Percentiles rank a stretch among this genome's conserved stretches.
Conservation (phyloP, 92 coral and sea anemone species). For the Palythoa grandiflora region DNA sequence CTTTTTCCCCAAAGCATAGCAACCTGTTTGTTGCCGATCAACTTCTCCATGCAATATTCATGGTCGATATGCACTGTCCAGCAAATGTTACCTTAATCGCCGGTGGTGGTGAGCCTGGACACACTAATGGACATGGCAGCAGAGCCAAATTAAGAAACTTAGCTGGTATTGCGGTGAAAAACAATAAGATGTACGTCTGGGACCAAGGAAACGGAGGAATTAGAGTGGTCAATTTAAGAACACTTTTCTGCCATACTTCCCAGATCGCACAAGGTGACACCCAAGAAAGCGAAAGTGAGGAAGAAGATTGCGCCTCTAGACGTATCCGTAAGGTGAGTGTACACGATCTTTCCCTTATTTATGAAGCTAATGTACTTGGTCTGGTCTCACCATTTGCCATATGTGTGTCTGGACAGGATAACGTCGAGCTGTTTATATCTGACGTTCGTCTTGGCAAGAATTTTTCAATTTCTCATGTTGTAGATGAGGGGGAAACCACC, state of each 20-base stretch:
- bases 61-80: conserved; percentile 71
- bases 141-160: conserved; percentile 35
- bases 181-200: neutral
- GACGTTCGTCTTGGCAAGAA: neutral
- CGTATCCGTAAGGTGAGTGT: conserved; percentile 51
- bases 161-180: neutral
- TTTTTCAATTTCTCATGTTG: neutral
- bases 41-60: conserved; percentile 52
- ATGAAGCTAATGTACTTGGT: conserved; percentile 41
- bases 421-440: neutral
- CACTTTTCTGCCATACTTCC: conserved; percentile 63
- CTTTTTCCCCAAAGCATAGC: too few species aligned
- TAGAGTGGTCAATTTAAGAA: conserved; percentile 50
- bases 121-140: conserved; percentile 62
- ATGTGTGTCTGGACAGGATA: conserved; percentile 39
- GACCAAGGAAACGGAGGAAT: conserved; percentile 27
- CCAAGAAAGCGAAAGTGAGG: conserved; percentile 51
- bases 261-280: conserved; percentile 35
- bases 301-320: conserved; percentile 57
- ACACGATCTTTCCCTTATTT: conserved; percentile 58
- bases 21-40: conserved; percentile 53
- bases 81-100: conserved; percentile 63
- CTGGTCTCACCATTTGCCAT: conserved; percentile 47
- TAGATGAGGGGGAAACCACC: neutral
- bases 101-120: conserved; percentile 64